Base-by-base conservation (phyloP, 2,888 invertebrate species). In the Pseudococcus longispinus region DNA sequence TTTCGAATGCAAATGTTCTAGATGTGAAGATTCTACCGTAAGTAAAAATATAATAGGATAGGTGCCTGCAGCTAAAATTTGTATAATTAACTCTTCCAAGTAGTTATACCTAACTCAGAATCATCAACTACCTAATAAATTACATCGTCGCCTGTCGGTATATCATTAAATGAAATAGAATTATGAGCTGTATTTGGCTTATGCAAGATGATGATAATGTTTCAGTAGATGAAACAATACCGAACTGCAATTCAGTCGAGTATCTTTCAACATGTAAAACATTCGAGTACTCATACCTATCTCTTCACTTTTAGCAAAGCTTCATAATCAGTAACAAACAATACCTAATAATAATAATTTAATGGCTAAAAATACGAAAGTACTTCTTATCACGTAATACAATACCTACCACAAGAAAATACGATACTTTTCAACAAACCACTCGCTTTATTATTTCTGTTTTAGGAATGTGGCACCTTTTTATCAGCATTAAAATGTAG, bases 11-110 rank as follows among this genome's bases (percentile, higher is more conserved):
- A 91, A 90, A 87, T 95, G 95, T 89, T 90, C 91, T 3, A 91
- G 95, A 85, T 95, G 95, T 90, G 90, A 91, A 1, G 95, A 95
- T 90, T 93, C 93, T 0, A 93, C 93, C 65, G 92, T 91, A 89
- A 88, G 88, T 86, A 77, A 0, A 29, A 13, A 4, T n/a, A 6
- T n/a, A n/a, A n/a, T 51, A 51, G 51, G n/a, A n/a, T 51, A n/a
- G n/a, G n/a, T 51, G 51, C 51, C 51, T 51, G 8, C 4, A 51
- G n/a, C n/a, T n/a, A 51, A n/a, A n/a, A 51, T n/a, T 2, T 4
- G n/a, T 4, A n/a, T 3, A n/a, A 51, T 51, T 51, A 51, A 5
- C 44, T 44, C 32, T 5, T 32, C 32, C 32, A 2, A 32, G 3
- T 4, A 32, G 8, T 37, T 6, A 6, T 9, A 37, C 37, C 5